phyloP scores from a whole-genome alignment of 2,888 invertebrate genomes.

The Pocota personata region DNA sequence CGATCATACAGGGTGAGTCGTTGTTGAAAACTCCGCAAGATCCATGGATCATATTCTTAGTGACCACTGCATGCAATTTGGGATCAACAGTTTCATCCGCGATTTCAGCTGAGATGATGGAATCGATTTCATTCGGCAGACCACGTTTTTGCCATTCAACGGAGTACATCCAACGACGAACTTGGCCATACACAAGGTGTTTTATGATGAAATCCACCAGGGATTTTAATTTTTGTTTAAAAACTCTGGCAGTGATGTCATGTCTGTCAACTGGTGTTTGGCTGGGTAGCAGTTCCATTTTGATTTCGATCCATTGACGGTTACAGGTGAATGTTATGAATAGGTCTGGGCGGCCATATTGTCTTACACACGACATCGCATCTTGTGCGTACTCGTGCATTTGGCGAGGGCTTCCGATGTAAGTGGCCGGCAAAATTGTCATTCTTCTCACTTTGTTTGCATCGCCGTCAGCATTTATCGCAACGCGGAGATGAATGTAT shows the following conservation, averaged over 20 bases:
- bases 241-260: no score
- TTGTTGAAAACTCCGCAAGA: no score
- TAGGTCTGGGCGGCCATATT: constrained; percentile 26
- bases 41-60: no score
- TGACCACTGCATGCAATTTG: no score
- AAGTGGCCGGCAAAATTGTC: constrained; percentile 1
- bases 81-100: background rate
- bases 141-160: background rate
- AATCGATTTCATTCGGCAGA: background rate
- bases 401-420: constrained; percentile 7
- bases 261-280: background rate
- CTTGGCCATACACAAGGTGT: no score
- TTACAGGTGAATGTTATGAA: constrained; percentile 41
- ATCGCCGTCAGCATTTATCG: background rate
- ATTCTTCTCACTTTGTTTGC: constrained; percentile 4
- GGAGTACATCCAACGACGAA: no score
- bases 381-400: constrained; percentile 45
- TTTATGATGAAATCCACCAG: no score
- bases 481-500: constrained; percentile 1
- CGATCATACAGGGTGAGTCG: no score
- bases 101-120: background rate
- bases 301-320: background rate
- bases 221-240: no score
- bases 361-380: constrained; percentile 45
- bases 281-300: no score